These are phyloP conservation scores for Brachionichthys hirsutus DNA, from an alignment of 2,113 vertebrate genomes.

Conservation along the genomic window DNA sequence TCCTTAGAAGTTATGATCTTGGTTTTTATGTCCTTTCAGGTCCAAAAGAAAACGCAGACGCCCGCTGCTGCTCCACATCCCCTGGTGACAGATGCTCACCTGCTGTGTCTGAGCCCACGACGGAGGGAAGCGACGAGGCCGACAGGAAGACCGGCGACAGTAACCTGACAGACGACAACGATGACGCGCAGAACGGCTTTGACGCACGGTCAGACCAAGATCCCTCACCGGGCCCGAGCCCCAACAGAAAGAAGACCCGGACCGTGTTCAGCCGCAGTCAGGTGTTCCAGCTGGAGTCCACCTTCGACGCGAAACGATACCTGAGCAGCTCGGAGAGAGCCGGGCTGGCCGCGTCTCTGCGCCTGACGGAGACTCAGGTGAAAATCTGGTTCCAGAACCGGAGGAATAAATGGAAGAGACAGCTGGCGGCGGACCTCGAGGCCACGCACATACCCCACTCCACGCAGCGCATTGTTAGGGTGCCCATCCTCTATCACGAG, in stretches of 20 bases:
- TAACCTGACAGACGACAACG: constrained; percentile 57
- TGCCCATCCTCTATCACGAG: constrained; percentile 92
- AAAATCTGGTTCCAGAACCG: constrained; percentile 94
- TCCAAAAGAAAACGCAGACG: constrained; percentile 52
- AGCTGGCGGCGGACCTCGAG: constrained; percentile 88
- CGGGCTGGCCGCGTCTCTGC: constrained; percentile 83
- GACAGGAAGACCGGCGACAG: constrained; percentile 49
- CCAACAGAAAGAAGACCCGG: constrained; percentile 84
- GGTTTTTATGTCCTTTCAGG: constrained; percentile 45
- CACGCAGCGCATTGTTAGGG: constrained; percentile 86
- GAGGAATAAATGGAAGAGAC: constrained; percentile 91
- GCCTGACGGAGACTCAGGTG: constrained; percentile 89
- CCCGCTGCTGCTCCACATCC: constrained; percentile 62
- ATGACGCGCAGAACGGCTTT: constrained; percentile 46
- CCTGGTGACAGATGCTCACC: constrained; percentile 86
- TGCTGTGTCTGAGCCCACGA: constrained; percentile 76
- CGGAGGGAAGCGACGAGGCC: constrained; percentile 67
- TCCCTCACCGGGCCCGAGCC: constrained; percentile 37
- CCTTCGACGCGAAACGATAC: constrained; percentile 88
- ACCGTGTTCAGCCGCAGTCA: constrained; percentile 89
- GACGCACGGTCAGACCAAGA: constrained; percentile 53
- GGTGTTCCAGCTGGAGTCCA: constrained; percentile 89
- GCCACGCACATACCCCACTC: constrained; percentile 82
- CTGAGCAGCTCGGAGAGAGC: constrained; percentile 88
- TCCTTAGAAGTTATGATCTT: neutral